phyloP scores from a whole-genome alignment of 92 coral and sea anemone species.

The Heteractis magnifica region DNA sequence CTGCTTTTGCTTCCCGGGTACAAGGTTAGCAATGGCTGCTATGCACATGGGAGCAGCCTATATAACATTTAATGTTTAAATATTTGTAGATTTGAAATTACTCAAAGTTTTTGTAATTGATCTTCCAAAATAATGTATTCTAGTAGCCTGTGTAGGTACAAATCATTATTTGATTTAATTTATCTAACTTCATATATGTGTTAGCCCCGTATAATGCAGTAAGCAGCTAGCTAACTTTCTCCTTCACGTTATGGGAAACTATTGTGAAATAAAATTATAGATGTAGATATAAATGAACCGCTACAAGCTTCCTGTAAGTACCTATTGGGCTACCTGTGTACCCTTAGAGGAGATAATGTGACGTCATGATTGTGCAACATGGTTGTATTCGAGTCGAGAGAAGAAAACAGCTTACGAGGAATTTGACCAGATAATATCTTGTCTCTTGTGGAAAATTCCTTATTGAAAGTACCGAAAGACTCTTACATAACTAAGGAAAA shows the following conservation, averaged over 20 bases:
- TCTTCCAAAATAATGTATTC: too few species aligned
- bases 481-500: not conserved
- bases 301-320: not conserved
- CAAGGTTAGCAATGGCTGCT: not conserved
- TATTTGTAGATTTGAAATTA: too few species aligned
- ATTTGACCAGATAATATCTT: not conserved
- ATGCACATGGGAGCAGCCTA: too few species aligned
- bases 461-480: not conserved
- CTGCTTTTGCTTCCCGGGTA: not conserved
- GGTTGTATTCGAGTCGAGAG: not conserved
- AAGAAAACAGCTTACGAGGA: not conserved
- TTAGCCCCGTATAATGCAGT: not conserved
- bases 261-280: too few species aligned
- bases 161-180: too few species aligned
- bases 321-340: not conserved
- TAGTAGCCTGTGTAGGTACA: too few species aligned
- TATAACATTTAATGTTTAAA: too few species aligned
- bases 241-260: too few species aligned
- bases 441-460: not conserved
- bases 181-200: too few species aligned
- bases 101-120: too few species aligned
- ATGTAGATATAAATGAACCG: too few species aligned
- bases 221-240: too few species aligned
- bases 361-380: constrained; percentile 20
- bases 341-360: not conserved